A percentile compares a stretch with the other conserved stretches of the same genome.
Conservation (phyloP, 1,140 invertebrate genomes). For the Brachionus koreanus region DNA sequence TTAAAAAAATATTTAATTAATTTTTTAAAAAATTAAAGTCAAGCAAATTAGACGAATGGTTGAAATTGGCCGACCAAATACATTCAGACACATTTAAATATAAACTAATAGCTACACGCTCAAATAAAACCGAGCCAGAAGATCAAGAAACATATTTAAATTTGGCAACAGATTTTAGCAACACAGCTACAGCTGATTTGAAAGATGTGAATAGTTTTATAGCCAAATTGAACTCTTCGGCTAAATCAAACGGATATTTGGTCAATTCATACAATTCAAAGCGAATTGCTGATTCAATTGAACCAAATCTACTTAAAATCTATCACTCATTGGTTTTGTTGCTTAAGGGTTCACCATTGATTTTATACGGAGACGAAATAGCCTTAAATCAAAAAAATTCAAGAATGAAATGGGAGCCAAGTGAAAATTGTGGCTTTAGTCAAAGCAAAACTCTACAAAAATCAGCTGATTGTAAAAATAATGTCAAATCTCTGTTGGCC, state of each 20-base stretch:
- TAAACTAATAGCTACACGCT: neutral
- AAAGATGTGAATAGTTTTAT: neutral
- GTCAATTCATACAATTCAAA: neutral
- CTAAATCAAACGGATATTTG: neutral
- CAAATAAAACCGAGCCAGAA: neutral
- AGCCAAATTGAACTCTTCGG: neutral
- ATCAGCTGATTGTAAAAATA: neutral
- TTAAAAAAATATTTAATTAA: neutral
- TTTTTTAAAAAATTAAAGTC: neutral
- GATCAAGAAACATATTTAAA: neutral
- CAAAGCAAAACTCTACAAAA: neutral
- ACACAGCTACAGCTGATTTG: neutral
- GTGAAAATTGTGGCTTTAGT: neutral
- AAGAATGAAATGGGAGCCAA: slow-evolving; percentile 17
- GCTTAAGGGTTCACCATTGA: slow-evolving; percentile 12
- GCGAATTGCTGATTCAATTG: neutral
- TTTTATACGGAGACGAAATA: slow-evolving; percentile 39
- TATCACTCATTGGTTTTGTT: slow-evolving; percentile 1
- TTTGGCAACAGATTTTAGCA: neutral
- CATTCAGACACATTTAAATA: slow-evolving; percentile 15
- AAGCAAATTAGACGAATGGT: neutral
- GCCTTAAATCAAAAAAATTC: neutral
- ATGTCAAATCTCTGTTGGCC: neutral
- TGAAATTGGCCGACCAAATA: neutral
- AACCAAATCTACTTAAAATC: neutral